Percentiles rank a stretch among this genome's conserved stretches.
phyloP scores from a whole-genome alignment of 2,113 vertebrate species.

The Mesoclemmys tuberculata region DNA sequence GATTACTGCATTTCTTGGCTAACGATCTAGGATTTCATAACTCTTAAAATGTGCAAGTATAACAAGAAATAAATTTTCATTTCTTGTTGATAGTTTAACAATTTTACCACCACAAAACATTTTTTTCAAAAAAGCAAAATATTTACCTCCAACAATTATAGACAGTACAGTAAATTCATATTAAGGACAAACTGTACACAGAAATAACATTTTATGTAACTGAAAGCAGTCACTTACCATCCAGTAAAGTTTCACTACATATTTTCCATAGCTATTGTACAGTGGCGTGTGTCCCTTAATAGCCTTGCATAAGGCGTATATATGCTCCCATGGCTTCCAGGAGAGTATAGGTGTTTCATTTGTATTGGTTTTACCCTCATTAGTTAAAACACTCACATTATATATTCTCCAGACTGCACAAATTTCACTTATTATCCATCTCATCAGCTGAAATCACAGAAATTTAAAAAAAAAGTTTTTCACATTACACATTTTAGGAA shows the following conservation, averaged over 20 bases:
- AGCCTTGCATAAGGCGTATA: constrained; percentile 91
- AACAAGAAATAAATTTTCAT: neutral
- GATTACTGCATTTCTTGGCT: neutral
- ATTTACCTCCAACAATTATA: neutral
- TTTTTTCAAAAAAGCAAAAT: neutral
- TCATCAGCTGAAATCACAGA: constrained; percentile 84
- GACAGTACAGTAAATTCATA: neutral
- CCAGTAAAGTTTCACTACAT: constrained; percentile 92
- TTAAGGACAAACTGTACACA: neutral
- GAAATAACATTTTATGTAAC: neutral
- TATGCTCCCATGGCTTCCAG: constrained; percentile 96
- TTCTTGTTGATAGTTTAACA: neutral
- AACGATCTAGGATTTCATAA: neutral
- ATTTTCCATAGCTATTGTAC: constrained; percentile 93
- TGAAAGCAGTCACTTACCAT: constrained; percentile 84
- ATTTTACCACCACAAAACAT: neutral
- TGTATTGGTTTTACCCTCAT: constrained; percentile 49
- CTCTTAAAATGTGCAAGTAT: neutral
- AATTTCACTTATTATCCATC: constrained; percentile 93
- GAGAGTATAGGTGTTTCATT: constrained; percentile 24
- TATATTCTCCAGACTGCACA: constrained; percentile 84
- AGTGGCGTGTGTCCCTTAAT: constrained; percentile 84
- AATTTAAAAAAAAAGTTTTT: neutral
- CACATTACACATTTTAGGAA: accelerated
- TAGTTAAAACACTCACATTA: constrained; percentile 56